A percentile compares a stretch with the other conserved stretches of the same genome.
Conservation (phyloP, 1,140 invertebrate genomes). For the Ceratosolen solmsi region DNA sequence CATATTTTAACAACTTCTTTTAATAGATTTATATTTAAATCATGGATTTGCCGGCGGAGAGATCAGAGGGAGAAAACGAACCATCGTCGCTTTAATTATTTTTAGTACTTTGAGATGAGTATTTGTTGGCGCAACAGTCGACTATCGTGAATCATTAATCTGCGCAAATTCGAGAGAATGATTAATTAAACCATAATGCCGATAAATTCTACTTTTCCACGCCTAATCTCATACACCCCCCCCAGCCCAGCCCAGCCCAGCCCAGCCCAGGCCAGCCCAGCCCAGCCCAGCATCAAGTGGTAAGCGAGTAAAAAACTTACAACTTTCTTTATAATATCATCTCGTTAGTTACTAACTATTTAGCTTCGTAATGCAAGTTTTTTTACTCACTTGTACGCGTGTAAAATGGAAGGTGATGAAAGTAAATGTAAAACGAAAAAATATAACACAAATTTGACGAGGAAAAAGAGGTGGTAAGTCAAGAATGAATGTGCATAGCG, state of each 20-base stretch:
- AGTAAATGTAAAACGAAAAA: conserved; percentile 19
- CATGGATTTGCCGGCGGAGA: neutral
- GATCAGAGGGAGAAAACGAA: neutral
- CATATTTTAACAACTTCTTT: neutral
- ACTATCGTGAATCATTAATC: neutral
- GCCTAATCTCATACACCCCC: neutral
- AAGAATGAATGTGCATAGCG: neutral
- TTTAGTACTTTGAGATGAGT: neutral
- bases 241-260: too few relatives aligned
- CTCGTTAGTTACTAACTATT: too few relatives aligned
- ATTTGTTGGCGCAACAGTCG: conserved; percentile 3
- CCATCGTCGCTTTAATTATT: neutral
- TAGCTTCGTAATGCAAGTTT: conserved; percentile 43
- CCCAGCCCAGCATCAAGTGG: too few relatives aligned
- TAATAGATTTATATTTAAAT: neutral
- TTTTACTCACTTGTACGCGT: conserved; percentile 20
- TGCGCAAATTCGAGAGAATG: conserved; percentile 3
- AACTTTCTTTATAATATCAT: too few relatives aligned
- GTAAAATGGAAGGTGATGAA: conserved; percentile 23
- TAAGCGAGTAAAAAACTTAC: conserved; percentile 32
- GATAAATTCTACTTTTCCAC: conserved; percentile 42
- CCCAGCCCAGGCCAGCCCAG: too few relatives aligned
- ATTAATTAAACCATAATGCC: conserved; percentile 25
- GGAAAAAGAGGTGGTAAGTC: neutral
- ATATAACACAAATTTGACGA: conserved; percentile 23